Evolutionary conservation across 2,888 invertebrate species (phyloP), one percentile per base, ranked within the genome.

Genomic region (Phyllotreta cruciferae): DNA sequence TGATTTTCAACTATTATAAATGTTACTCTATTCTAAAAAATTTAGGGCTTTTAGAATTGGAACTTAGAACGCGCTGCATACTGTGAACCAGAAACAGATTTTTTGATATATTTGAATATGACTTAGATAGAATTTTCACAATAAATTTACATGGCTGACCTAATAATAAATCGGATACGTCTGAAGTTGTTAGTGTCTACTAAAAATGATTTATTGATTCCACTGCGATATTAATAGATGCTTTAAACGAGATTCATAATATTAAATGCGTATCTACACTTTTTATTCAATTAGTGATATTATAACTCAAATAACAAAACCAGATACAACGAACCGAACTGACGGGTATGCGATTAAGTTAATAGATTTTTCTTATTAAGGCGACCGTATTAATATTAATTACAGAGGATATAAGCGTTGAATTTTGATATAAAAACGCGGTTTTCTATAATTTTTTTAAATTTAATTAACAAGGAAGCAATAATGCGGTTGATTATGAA

Each of bases 201-300:
- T 62, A 56, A 52, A 62, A 56, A 62, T 62, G 62, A 62, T 62
- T 62, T 62, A 62, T 62, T 36, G 49, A 62, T 56, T 52, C 50
- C 38, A 10, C 35, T 37, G 3, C 56, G 56, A 50, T 62, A 62
- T 62, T 62, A 38, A 62, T 62, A 62, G 62, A 56, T 6, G 55
- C n/a, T 42, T 54, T 41, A 41, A 56, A 53, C 38, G 56, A 56
- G 56, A 62, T 42, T 56, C 56, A 6, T 42, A 52, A 52, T 49
- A 47, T 54, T 61, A 14, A 55, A 55, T 47, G 42, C 52, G 41
- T 50, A 47, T 58, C 47, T 47, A 47, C 14, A 9, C 13, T 13
- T 47, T 35, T 9, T 10, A 35, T 49, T 49, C 49, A 49, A 49
- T 49, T 49, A 49, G 36, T 35, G 49, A 49, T 10, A 47, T 13